Percentiles rank a stretch among this genome's conserved stretches.
Evolutionary conservation across 2,888 invertebrate species (phyloP).

Genomic region (Chironomus riparius): DNA sequence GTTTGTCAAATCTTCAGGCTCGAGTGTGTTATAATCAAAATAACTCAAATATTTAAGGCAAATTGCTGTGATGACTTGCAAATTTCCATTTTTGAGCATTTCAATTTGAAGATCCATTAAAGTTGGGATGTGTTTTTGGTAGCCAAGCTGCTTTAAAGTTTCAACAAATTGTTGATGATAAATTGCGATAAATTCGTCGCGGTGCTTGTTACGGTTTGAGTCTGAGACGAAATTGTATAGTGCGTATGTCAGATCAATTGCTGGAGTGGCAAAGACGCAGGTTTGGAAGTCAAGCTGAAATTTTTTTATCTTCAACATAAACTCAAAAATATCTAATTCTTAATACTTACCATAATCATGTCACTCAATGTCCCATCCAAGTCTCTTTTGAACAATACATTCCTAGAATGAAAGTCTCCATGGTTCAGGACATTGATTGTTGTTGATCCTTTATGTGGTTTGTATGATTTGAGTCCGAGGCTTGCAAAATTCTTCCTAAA

Average conservation of each 20-base stretch:
- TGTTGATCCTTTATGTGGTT: slow-evolving; percentile 4
- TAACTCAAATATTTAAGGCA: neutral
- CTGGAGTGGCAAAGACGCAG: slow-evolving; percentile 28
- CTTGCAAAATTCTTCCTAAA: slow-evolving; percentile 6
- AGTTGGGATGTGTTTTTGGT: slow-evolving; percentile 20
- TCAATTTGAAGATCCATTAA: slow-evolving; percentile 28
- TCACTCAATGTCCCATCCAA: slow-evolving; percentile 35
- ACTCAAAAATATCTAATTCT: no score
- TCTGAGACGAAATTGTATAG: slow-evolving; percentile 21
- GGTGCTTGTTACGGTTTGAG: slow-evolving; percentile 23
- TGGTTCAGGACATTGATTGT: slow-evolving; percentile 40
- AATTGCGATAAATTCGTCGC: slow-evolving; percentile 27
- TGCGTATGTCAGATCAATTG: slow-evolving; percentile 28
- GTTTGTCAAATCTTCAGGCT: neutral
- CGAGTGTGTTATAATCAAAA: neutral
- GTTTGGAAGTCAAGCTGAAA: slow-evolving; percentile 30
- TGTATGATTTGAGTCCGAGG: slow-evolving; percentile 14
- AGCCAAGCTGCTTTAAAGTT: slow-evolving; percentile 26
- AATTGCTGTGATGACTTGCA: slow-evolving; percentile 19
- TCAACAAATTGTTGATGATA: slow-evolving; percentile 28
- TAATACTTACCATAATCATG: slow-evolving; percentile 34
- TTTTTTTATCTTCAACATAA: neutral
- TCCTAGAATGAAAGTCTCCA: slow-evolving; percentile 42
- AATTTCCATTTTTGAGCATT: slow-evolving; percentile 27
- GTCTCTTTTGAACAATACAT: slow-evolving; percentile 39